phyloP scores from a whole-genome alignment of 2,797 vertebrate genomes.

The Bradypodion ventrale region DNA sequence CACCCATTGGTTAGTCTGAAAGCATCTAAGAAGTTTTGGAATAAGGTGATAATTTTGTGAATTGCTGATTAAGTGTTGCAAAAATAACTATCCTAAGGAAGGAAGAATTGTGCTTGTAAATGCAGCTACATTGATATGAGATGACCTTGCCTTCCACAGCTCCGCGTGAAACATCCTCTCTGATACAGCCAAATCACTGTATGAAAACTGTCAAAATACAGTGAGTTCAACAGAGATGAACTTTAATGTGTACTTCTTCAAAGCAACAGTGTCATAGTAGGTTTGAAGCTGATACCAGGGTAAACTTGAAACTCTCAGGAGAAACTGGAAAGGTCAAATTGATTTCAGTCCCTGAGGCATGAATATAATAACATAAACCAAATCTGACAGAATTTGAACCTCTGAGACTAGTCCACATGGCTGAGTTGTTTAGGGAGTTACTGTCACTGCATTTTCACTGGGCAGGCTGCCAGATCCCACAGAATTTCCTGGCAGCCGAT shows the following conservation, averaged over 20 bases:
- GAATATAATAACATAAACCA: background rate
- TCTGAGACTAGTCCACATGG: conserved; percentile 6
- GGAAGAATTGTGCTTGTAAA: background rate
- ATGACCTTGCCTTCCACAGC: background rate
- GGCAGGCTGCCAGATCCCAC: conserved; percentile 57
- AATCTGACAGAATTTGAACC: conserved; percentile 5
- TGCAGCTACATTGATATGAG: background rate
- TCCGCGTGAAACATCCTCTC: conserved; percentile 13
- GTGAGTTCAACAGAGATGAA: conserved; percentile 7
- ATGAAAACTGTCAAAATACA: rapidly evolving
- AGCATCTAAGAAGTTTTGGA: background rate
- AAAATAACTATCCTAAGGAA: background rate
- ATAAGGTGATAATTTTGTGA: background rate
- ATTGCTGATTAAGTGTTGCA: background rate
- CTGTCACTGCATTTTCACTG: conserved; percentile 49
- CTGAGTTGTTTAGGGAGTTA: conserved; percentile 41
- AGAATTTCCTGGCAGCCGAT: conserved; percentile 53
- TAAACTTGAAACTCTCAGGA: background rate
- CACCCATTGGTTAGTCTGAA: background rate
- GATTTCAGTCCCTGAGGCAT: background rate
- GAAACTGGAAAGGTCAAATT: background rate
- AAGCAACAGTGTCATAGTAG: background rate
- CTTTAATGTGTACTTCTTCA: background rate
- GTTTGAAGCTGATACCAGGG: background rate
- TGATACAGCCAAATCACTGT: background rate